These are phyloP conservation scores for Anguilla megastoma DNA, from an alignment of 2,797 vertebrate species.

Conservation along the genomic window DNA sequence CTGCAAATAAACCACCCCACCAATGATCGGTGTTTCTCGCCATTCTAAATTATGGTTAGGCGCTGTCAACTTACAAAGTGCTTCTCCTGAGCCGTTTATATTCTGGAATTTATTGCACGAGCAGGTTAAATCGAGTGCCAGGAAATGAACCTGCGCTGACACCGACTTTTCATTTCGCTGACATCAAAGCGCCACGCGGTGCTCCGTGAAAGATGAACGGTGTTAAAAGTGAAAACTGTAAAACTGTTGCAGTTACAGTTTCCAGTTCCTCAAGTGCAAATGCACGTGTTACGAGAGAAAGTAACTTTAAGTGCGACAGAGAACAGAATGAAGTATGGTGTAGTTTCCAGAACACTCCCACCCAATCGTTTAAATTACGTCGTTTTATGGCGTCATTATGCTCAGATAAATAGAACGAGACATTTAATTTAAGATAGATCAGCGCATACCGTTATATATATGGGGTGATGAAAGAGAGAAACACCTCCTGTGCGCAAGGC, in stretches of 20 bases:
- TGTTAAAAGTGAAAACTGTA: conserved; percentile 17
- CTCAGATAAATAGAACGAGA: not conserved
- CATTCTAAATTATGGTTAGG: conserved; percentile 49
- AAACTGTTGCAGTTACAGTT: conserved; percentile 3
- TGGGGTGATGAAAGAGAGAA: not conserved
- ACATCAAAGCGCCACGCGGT: conserved; percentile 32
- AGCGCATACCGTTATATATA: not conserved
- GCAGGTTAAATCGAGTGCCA: conserved; percentile 48
- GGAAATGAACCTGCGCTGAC: conserved; percentile 39
- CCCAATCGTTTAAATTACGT: conserved; percentile 5
- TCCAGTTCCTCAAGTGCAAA: not conserved
- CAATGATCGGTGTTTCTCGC: conserved; percentile 35
- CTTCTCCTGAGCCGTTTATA: conserved; percentile 48
- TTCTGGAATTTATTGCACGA: conserved; percentile 48
- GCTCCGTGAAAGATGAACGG: conserved; percentile 16
- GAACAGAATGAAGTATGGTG: not conserved
- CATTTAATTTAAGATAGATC: not conserved
- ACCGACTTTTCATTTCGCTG: conserved; percentile 44
- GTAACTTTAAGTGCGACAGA: not conserved
- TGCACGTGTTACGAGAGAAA: not conserved
- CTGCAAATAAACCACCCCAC: conserved; percentile 16
- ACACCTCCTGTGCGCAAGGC: not conserved
- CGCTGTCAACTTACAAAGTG: conserved; percentile 41
- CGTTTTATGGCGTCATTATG: conserved; percentile 4
- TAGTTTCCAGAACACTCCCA: not conserved